Conservation (phyloP, 2,113 vertebrate genomes). For the Poicephalus meyeri region DNA sequence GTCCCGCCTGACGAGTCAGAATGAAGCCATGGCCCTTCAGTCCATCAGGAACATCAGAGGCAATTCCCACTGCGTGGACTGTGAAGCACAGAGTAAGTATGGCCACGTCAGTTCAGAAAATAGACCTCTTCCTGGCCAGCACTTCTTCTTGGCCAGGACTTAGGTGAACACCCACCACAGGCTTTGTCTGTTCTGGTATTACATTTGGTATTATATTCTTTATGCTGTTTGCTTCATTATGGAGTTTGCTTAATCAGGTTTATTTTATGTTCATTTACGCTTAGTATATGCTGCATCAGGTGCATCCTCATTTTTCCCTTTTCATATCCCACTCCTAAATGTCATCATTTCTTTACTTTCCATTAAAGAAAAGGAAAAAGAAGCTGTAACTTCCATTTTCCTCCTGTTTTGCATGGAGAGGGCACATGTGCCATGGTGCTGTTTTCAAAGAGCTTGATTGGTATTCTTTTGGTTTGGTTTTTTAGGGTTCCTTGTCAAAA, state of each 20-base stretch:
- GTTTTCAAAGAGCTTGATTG: neutral
- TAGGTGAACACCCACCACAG: rapidly evolving
- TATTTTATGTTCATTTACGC: neutral
- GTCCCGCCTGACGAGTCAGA: constrained; percentile 95
- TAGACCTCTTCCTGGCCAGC: neutral
- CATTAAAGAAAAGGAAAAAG: neutral
- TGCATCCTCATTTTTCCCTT: neutral
- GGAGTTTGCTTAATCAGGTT: neutral
- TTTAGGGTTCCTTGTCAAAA: constrained; percentile 1
- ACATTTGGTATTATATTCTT: rapidly evolving
- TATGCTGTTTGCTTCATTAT: neutral
- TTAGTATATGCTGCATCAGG: neutral
- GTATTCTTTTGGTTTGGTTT: neutral
- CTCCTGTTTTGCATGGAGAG: neutral
- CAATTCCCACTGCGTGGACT: constrained; percentile 94
- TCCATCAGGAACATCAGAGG: constrained; percentile 89
- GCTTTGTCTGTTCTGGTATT: neutral
- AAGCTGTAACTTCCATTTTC: neutral
- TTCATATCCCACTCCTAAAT: neutral
- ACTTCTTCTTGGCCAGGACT: neutral
- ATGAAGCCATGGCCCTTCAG: constrained; percentile 93
- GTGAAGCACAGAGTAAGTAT: constrained; percentile 89
- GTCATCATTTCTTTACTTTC: neutral
- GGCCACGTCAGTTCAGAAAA: neutral
- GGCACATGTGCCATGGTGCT: neutral